phyloP scores from a whole-genome alignment of 2,888 invertebrate genomes.

The Xanthorhoe spadicearia region DNA sequence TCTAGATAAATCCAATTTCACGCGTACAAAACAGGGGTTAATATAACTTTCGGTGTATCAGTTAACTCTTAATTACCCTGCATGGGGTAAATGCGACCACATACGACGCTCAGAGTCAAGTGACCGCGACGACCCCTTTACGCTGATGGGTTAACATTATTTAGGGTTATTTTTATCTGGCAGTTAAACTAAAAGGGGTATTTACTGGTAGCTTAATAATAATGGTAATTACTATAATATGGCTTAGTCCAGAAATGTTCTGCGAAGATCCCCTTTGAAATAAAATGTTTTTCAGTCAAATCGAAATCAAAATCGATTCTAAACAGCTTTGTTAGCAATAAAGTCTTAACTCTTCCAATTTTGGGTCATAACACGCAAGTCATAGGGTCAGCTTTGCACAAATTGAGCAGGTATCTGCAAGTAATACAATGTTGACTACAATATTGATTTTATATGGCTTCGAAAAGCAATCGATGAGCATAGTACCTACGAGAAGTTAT shows the following conservation, averaged over 20 bases:
- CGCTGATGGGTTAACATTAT: conserved; percentile 20
- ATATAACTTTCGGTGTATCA: conserved; percentile 32
- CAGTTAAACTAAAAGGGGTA: conserved; percentile 6
- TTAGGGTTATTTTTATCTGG: conserved; percentile 5
- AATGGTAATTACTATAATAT: not conserved
- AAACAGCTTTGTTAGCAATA: no score
- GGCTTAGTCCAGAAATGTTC: no score
- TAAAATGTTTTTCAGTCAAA: no score
- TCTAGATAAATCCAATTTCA: conserved; percentile 8
- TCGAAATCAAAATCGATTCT: no score
- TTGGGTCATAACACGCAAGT: not conserved
- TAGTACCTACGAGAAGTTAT: conserved; percentile 1
- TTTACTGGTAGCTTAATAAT: not conserved
- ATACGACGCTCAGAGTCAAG: conserved; percentile 21
- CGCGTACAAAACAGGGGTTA: conserved; percentile 21
- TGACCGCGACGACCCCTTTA: conserved; percentile 30
- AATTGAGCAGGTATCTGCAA: not conserved
- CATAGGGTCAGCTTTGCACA: not conserved
- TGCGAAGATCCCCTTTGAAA: no score
- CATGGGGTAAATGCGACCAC: conserved; percentile 31
- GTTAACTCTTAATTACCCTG: conserved; percentile 30
- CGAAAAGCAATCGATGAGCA: conserved; percentile 17
- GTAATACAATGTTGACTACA: not conserved
- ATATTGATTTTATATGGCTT: conserved; percentile 21
- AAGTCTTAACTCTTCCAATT: no score